Percentiles rank a stretch among this genome's conserved stretches.
Evolutionary conservation across 2,888 invertebrate genomes (phyloP).

Genomic region (Stenurella melanura): DNA sequence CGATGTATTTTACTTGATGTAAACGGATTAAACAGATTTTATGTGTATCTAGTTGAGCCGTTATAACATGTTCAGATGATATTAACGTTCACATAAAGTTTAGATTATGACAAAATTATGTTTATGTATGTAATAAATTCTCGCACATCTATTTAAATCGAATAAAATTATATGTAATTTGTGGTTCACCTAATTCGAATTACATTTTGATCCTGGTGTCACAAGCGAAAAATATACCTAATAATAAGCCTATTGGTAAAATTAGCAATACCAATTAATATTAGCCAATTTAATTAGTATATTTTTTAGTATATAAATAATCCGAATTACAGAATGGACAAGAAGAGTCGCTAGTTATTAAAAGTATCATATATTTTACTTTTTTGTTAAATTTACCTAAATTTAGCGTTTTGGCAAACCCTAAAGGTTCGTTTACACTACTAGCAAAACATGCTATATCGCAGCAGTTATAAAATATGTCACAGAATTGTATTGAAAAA

Average conservation of each 20-base stretch:
- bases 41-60: too few relatives aligned
- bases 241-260: background rate
- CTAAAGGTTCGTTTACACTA: too few relatives aligned
- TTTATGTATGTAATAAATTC: background rate
- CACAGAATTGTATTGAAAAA: too few relatives aligned
- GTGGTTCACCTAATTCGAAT: background rate
- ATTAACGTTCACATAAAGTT: background rate
- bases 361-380: too few relatives aligned
- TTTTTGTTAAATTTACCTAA: too few relatives aligned
- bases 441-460: too few relatives aligned
- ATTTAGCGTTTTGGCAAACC: too few relatives aligned
- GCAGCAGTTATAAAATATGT: too few relatives aligned
- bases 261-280: background rate
- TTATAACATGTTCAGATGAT: background rate
- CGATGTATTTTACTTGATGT: too few relatives aligned
- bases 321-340: background rate
- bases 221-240: too few relatives aligned
- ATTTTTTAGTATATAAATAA: background rate
- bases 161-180: background rate
- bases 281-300: background rate
- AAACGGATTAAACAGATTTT: too few relatives aligned
- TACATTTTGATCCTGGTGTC: background rate
- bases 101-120: background rate
- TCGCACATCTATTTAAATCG: background rate
- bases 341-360: too few relatives aligned